Percentiles rank a stretch among this genome's conserved stretches.
These are phyloP conservation scores for Tribolium madens DNA, from an alignment of 1,140 invertebrate genomes.

Conservation along the genomic window DNA sequence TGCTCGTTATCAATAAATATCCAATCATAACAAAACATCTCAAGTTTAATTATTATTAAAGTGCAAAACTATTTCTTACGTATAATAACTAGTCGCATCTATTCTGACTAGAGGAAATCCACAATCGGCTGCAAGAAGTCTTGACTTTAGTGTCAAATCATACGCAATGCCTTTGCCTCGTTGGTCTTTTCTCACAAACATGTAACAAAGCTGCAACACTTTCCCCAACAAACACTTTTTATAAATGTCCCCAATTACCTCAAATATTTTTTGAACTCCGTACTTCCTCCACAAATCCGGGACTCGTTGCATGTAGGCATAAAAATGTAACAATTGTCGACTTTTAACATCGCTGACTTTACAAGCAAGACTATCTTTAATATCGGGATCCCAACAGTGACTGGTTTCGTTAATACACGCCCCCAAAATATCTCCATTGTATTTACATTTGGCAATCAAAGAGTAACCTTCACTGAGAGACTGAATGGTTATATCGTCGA, in stretches of 20 bases:
- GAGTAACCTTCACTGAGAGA: slow-evolving; percentile 64
- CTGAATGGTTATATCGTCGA: slow-evolving; percentile 57
- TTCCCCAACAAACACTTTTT: background rate
- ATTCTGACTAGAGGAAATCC: slow-evolving; percentile 65
- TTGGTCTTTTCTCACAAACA: slow-evolving; percentile 64
- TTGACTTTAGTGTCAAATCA: slow-evolving; percentile 64
- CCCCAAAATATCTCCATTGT: slow-evolving; percentile 64
- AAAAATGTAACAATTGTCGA: slow-evolving; percentile 65
- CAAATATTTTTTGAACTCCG: slow-evolving; percentile 64
- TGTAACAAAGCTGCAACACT: slow-evolving; percentile 58
- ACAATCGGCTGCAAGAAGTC: slow-evolving; percentile 64
- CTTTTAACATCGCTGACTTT: slow-evolving; percentile 54
- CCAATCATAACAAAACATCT: background rate
- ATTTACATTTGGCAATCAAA: slow-evolving; percentile 64
- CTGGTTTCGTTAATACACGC: slow-evolving; percentile 64
- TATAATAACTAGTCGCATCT: slow-evolving; percentile 64
- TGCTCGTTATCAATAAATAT: background rate
- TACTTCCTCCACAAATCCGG: slow-evolving; percentile 64
- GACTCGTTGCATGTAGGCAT: slow-evolving; percentile 61
- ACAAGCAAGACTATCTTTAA: slow-evolving; percentile 60
- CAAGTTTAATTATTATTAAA: slow-evolving; percentile 2
- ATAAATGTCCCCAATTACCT: slow-evolving; percentile 54
- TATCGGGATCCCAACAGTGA: slow-evolving; percentile 60
- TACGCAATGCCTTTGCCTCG: slow-evolving; percentile 62
- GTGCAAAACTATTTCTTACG: slow-evolving; percentile 49